Evolutionary conservation across 2,113 vertebrate species (phyloP).

Genomic region (Osmerus eperlanus): DNA sequence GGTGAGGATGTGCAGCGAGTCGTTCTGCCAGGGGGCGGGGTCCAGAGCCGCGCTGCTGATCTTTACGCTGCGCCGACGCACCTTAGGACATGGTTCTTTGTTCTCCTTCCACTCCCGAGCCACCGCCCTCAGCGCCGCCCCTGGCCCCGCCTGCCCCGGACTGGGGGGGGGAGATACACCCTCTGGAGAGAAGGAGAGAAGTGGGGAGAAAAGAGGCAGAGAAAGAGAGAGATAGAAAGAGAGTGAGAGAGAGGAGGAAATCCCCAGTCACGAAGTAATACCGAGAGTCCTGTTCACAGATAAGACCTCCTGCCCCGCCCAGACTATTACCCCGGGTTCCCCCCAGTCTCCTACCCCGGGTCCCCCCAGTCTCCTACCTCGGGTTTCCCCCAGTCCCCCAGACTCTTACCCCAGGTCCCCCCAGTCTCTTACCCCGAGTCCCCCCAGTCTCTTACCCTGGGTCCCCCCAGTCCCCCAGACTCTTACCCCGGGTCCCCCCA

Average conservation of each 20-base stretch:
- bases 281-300: neutral
- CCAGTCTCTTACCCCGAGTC: constrained; percentile 61
- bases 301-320: no score
- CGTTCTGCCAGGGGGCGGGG: constrained; percentile 86
- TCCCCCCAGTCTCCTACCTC: no score
- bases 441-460: neutral
- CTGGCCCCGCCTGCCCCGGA: neutral
- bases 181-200: constrained; percentile 17
- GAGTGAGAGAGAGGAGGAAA: neutral
- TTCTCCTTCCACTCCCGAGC: constrained; percentile 88
- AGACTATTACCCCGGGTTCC: no score
- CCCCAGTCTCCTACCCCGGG: no score
- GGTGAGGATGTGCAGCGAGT: constrained; percentile 81
- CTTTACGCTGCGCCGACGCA: constrained; percentile 88
- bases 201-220: neutral
- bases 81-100: constrained; percentile 93
- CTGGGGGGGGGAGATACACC: constrained; percentile 76
- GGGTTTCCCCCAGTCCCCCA: no score
- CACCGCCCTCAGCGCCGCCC: neutral
- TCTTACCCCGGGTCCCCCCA: no score
- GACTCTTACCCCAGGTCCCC: no score
- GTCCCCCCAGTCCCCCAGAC: no score
- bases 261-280: neutral
- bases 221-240: constrained; percentile 1
- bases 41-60: constrained; percentile 87